Conservation (phyloP, 2,888 invertebrate species). For the Therioaphis trifolii region DNA sequence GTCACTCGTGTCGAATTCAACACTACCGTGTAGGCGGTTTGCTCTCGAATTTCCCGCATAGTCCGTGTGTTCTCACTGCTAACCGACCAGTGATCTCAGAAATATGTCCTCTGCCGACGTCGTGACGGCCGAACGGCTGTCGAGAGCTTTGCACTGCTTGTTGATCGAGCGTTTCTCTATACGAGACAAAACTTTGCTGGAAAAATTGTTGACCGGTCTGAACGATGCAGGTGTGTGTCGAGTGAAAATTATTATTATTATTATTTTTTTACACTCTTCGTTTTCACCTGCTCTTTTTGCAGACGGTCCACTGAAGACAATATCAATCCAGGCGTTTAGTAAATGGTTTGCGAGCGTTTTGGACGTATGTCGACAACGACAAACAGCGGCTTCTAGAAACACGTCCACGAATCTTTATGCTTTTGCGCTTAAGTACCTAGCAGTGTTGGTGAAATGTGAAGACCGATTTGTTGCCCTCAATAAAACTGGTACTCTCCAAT, state of each 20-base stretch:
- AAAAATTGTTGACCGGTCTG: slow-evolving; percentile 49
- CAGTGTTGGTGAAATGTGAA: slow-evolving; percentile 10
- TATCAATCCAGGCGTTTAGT: neutral
- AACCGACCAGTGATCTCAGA: too few species aligned
- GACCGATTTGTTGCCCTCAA: neutral
- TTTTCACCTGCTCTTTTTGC: neutral
- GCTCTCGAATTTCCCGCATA: too few species aligned
- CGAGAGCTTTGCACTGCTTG: slow-evolving; percentile 19
- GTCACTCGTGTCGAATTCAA: too few species aligned
- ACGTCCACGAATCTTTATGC: neutral
- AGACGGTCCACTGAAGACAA: neutral
- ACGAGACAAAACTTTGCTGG: slow-evolving; percentile 48
- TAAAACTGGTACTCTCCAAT: neutral
- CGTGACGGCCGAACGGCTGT: neutral
- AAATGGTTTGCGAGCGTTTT: slow-evolving; percentile 43
- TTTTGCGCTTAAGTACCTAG: slow-evolving; percentile 50
- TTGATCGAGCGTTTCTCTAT: slow-evolving; percentile 21
- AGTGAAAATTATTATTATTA: neutral
- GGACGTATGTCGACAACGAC: neutral
- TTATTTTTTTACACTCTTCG: too few species aligned
- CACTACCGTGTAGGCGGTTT: too few species aligned
- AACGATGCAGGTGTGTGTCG: neutral
- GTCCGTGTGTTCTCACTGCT: too few species aligned
- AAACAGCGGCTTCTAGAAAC: neutral
- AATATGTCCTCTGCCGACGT: too few species aligned